Evolutionary conservation across 2,888 invertebrate species (phyloP).

Genomic region (Thymelicus acteon): DNA sequence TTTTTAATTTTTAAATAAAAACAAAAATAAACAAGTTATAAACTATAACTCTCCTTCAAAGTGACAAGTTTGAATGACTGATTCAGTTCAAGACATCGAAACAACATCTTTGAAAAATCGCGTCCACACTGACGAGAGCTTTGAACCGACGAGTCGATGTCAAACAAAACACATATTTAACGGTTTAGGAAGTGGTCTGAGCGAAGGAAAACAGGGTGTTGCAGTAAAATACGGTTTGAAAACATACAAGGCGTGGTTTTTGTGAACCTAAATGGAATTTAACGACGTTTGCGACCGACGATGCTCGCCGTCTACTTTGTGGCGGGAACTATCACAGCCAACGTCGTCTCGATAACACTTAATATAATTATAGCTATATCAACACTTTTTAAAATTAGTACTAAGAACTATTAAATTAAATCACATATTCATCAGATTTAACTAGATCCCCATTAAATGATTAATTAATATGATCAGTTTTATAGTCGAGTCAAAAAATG

Average conservation of each 20-base stretch:
- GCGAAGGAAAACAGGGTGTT: constrained; percentile 15
- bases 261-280: constrained; percentile 1
- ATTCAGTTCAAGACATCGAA: constrained; percentile 5
- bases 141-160: constrained; percentile 8
- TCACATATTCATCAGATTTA: too few species aligned
- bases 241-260: constrained; percentile 17
- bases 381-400: too few species aligned
- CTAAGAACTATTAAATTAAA: too few species aligned
- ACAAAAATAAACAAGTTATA: too few species aligned
- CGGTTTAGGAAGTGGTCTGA: constrained; percentile 34
- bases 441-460: too few species aligned
- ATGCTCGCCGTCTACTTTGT: background rate
- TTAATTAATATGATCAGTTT: too few species aligned
- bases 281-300: background rate
- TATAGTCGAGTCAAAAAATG: too few species aligned
- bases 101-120: constrained; percentile 20
- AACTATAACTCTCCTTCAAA: background rate
- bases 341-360: background rate
- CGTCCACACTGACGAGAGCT: constrained; percentile 8
- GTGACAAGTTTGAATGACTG: background rate
- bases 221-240: constrained; percentile 26
- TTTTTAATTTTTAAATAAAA: too few species aligned
- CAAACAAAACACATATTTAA: constrained; percentile 34
- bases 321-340: background rate
- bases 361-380: too few species aligned